These are phyloP conservation scores for Apoda limacodes DNA, from an alignment of 2,888 invertebrate species.

Conservation along the genomic window DNA sequence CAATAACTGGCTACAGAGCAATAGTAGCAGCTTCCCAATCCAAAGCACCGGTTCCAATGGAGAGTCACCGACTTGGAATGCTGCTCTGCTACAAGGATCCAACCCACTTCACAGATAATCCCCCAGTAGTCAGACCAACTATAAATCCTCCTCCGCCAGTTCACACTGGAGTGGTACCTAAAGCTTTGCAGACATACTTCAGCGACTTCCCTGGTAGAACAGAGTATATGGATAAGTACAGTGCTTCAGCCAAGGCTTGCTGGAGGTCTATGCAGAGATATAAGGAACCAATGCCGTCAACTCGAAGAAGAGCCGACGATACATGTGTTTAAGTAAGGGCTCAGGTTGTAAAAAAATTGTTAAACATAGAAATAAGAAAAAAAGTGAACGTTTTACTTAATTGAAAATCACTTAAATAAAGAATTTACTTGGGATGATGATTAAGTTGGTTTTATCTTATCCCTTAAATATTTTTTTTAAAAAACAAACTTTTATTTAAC, in stretches of 20 bases:
- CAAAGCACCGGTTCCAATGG: constrained; percentile 68
- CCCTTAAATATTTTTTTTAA: too few relatives aligned
- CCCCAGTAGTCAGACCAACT: constrained; percentile 64
- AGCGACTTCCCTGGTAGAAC: constrained; percentile 68
- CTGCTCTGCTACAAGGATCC: constrained; percentile 73
- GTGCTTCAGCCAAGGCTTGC: constrained; percentile 69
- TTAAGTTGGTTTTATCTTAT: too few relatives aligned
- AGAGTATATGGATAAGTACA: constrained; percentile 73
- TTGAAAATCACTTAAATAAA: too few relatives aligned
- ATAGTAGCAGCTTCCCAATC: constrained; percentile 73
- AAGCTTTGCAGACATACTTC: constrained; percentile 63
- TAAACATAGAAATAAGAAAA: constrained; percentile 23
- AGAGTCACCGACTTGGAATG: constrained; percentile 65
- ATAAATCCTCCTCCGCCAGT: constrained; percentile 60
- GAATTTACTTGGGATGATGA: too few relatives aligned
- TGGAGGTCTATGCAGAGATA: constrained; percentile 73
- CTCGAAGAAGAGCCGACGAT: constrained; percentile 70
- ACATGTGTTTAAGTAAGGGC: constrained; percentile 40
- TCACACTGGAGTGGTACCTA: constrained; percentile 54
- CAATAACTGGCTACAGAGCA: constrained; percentile 63
- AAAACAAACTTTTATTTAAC: too few relatives aligned
- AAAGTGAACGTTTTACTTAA: constrained; percentile 7
- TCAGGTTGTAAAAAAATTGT: constrained; percentile 1
- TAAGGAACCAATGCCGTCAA: constrained; percentile 72
- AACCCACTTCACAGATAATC: constrained; percentile 63